These are phyloP conservation scores for Patiria pectinifera DNA, from an alignment of 53 echinoderm and acorn worm species.

Conservation along the genomic window DNA sequence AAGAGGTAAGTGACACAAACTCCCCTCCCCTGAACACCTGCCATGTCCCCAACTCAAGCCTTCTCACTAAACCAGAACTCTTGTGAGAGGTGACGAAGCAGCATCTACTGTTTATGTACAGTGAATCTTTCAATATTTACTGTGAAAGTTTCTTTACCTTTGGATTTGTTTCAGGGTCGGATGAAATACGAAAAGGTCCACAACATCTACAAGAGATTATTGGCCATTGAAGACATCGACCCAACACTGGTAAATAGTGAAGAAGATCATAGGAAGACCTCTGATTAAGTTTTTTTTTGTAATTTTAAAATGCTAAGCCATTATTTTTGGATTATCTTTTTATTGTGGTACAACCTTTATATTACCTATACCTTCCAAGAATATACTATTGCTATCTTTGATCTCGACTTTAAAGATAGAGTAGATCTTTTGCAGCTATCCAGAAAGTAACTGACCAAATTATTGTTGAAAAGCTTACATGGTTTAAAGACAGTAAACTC, in stretches of 20 bases:
- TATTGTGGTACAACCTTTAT: no score
- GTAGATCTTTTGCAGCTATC: no score
- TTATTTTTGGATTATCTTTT: no score
- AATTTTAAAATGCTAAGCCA: not conserved
- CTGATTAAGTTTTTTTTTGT: not conserved
- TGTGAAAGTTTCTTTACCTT: not conserved
- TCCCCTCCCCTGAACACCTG: not conserved
- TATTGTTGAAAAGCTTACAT: no score
- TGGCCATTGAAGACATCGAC: slow-evolving; percentile 85
- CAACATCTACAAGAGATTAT: slow-evolving; percentile 90
- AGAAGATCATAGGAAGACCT: not conserved
- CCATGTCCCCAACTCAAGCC: not conserved
- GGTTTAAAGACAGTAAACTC: no score
- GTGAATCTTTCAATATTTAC: not conserved
- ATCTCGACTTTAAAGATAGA: no score
- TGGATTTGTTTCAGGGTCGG: slow-evolving; percentile 71
- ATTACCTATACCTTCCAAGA: no score
- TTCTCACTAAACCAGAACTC: no score
- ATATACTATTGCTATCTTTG: no score
- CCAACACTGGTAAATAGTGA: slow-evolving; percentile 81
- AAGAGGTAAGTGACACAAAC: slow-evolving; percentile 78
- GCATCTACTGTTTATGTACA: no score
- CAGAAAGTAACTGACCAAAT: no score
- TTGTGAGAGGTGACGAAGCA: no score
- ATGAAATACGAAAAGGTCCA: slow-evolving; percentile 98